These are phyloP conservation scores for Staurois parvus DNA, from an alignment of 2,797 vertebrate species.

Conservation along the genomic window DNA sequence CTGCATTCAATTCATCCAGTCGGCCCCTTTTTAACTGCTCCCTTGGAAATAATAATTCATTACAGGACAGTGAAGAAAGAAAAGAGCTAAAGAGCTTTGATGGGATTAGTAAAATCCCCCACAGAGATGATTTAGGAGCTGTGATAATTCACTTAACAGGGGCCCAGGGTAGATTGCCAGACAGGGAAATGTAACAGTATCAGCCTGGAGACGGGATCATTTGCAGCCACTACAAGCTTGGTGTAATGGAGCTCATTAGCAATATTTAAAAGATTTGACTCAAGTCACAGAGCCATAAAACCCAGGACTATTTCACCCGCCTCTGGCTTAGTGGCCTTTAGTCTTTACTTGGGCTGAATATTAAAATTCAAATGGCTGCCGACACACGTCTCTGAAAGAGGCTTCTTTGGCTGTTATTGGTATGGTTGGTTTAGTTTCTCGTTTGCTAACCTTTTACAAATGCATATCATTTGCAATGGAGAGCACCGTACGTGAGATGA, in stretches of 20 bases:
- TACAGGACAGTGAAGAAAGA: slow-evolving; percentile 78
- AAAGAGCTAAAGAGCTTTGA: slow-evolving; percentile 82
- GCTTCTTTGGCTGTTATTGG: slow-evolving; percentile 84
- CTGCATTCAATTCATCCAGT: slow-evolving; percentile 70
- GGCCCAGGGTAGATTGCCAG: slow-evolving; percentile 82
- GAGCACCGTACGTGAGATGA: slow-evolving; percentile 70
- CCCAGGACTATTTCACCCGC: slow-evolving; percentile 79
- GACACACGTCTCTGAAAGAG: slow-evolving; percentile 80
- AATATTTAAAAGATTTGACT: slow-evolving; percentile 84
- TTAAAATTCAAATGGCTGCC: slow-evolving; percentile 80
- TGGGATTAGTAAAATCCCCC: slow-evolving; percentile 82
- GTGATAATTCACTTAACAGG: slow-evolving; percentile 84
- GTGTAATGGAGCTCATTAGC: slow-evolving; percentile 77
- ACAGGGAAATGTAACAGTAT: slow-evolving; percentile 80
- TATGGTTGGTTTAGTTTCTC: slow-evolving; percentile 86
- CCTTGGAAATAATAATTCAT: slow-evolving; percentile 84
- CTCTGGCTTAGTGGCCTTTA: slow-evolving; percentile 81
- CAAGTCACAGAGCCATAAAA: slow-evolving; percentile 80
- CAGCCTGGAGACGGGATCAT: slow-evolving; percentile 74
- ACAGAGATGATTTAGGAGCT: slow-evolving; percentile 84
- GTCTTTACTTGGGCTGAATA: slow-evolving; percentile 78
- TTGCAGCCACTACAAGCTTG: slow-evolving; percentile 73
- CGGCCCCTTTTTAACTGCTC: slow-evolving; percentile 79
- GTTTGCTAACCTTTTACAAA: slow-evolving; percentile 86
- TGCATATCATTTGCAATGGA: slow-evolving; percentile 74